Base-by-base conservation (phyloP, 2,113 vertebrate genomes). In the Plectropomus leopardus region DNA sequence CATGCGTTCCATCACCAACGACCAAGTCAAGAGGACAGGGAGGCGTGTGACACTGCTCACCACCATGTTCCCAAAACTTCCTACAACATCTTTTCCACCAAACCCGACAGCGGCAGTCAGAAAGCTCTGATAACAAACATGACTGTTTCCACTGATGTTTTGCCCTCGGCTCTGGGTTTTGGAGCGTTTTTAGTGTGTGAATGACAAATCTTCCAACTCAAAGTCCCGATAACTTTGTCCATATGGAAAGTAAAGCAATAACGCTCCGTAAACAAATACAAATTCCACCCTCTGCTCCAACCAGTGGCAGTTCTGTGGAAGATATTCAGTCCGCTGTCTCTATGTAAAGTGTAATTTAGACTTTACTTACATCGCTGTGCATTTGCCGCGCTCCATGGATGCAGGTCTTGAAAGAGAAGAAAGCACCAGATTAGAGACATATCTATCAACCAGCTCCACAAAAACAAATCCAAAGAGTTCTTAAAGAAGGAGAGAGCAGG, bases 361-460 rank as follows among this genome's bases (percentile, higher is more conserved):
- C 23, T 2, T 9, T 78, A 91, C 94, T 93, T 67, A 95, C 95
- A 8, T 2, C 7, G 4, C 21, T 91, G 57, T 1, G 83, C 59
- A n/a, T 68, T 44, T 55, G 50, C 78, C 71, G 50, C n/a, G 47
- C 48, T 78, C 45, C 66, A 67, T 47, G 84, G 77, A 61, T 51
- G 58, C 36, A 88, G 32, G 65, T 72, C 77, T 86, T 76, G 50
- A 32, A 72, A 80, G 36, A 83, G 80, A 68, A 61, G 5, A 72
- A 73, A 76, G 17, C 61, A 83, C 23, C 78, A 85, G 48, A 57
- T 89, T 83, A 92, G 65, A 82, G 19, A 84, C 73, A 87, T 44
- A 61, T 45, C 32, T 48, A 34, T 45, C 4, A 71, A 75, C 6
- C 10, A 54, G 3, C 0, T 58, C 58, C 67, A 45, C 17, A 50